These are phyloP conservation scores for Felis chaus DNA, from an alignment of 2,113 vertebrate genomes.

Conservation along the genomic window DNA sequence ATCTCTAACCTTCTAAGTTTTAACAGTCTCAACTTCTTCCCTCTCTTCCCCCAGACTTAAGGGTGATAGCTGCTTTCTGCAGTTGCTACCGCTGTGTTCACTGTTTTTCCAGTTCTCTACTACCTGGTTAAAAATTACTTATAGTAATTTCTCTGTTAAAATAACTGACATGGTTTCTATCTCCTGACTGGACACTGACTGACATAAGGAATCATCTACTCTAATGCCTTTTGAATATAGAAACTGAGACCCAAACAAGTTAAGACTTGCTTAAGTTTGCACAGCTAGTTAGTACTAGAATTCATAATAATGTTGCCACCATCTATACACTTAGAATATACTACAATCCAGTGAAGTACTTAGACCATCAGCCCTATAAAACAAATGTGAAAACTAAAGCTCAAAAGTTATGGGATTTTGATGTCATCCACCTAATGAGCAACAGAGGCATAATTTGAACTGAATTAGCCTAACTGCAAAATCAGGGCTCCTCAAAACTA, in stretches of 20 bases:
- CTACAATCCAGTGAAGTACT: background rate
- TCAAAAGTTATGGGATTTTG: background rate
- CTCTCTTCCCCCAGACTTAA: background rate
- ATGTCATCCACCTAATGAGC: background rate
- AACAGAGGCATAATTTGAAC: background rate
- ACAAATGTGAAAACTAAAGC: background rate
- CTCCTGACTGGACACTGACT: background rate
- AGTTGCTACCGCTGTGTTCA: background rate
- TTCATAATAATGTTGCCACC: background rate
- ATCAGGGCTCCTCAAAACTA: background rate
- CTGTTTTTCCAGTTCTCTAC: background rate
- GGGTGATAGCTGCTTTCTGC: background rate
- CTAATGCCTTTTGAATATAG: background rate
- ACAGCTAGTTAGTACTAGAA: background rate
- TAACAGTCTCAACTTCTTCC: background rate
- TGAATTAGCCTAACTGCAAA: background rate
- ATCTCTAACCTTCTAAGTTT: background rate
- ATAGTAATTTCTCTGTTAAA: background rate
- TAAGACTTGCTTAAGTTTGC: background rate
- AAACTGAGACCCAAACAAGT: background rate
- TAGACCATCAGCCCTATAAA: background rate
- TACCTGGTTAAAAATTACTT: background rate
- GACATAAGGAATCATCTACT: background rate
- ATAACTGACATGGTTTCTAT: background rate
- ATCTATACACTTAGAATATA: background rate